These are phyloP conservation scores for Phoebastria nigripes DNA, from an alignment of 2,797 vertebrate species.

Conservation along the genomic window DNA sequence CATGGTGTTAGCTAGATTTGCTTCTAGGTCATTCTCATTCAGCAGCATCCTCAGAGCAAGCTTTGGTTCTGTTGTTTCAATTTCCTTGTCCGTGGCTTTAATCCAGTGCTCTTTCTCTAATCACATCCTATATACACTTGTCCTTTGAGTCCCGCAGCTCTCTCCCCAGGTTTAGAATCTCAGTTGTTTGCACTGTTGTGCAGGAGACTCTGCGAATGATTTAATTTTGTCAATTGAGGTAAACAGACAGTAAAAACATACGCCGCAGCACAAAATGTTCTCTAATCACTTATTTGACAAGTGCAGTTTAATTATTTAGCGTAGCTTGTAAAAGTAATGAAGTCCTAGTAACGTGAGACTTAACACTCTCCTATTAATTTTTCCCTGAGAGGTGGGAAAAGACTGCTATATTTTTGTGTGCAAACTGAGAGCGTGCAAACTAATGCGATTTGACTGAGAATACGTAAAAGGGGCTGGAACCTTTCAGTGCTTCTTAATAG, in stretches of 20 bases:
- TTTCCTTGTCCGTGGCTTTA: neutral
- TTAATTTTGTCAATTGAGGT: neutral
- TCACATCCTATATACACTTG: neutral
- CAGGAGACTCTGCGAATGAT: neutral
- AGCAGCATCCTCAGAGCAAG: neutral
- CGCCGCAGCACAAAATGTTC: neutral
- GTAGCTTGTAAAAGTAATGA: constrained; percentile 32
- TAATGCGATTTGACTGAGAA: neutral
- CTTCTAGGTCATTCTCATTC: constrained; percentile 3
- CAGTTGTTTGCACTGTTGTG: neutral
- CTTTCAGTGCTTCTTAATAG: constrained; percentile 38
- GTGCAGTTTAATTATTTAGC: constrained; percentile 36
- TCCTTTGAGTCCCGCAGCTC: neutral
- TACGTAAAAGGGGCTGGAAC: neutral
- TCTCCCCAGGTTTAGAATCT: neutral
- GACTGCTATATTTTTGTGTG: neutral
- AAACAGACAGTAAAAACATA: neutral
- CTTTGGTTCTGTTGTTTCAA: neutral
- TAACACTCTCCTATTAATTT: constrained; percentile 5
- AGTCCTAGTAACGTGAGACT: constrained; percentile 9
- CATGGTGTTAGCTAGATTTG: neutral
- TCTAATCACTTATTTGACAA: constrained; percentile 38
- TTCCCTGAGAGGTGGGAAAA: neutral
- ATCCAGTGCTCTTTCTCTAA: neutral
- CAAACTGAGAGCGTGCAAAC: neutral